Conservation (phyloP, 2,113 vertebrate genomes). For the Clarias gariepinus region DNA sequence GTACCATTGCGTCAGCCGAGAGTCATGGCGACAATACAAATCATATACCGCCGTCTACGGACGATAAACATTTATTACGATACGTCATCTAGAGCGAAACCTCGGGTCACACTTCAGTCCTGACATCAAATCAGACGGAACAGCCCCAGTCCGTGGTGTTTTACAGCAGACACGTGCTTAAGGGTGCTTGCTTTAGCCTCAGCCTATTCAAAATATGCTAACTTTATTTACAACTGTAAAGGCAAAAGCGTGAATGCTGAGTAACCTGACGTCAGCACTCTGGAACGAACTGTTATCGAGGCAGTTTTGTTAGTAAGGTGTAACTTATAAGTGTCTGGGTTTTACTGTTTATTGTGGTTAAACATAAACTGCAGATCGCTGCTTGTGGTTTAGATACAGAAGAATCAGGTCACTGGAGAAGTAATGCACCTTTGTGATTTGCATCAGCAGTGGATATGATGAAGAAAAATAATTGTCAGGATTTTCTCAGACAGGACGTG, state of each 20-base stretch:
- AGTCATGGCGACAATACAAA: not conserved
- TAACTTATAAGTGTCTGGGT: not conserved
- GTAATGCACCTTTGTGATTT: not conserved
- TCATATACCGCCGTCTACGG: not conserved
- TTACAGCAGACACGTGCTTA: not conserved
- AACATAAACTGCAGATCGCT: not conserved
- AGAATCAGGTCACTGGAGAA: not conserved
- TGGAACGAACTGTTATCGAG: not conserved
- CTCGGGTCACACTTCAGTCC: not conserved
- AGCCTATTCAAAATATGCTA: not conserved
- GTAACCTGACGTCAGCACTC: no score
- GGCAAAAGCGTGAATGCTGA: no score
- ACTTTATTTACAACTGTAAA: not conserved
- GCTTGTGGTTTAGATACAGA: not conserved
- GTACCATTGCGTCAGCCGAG: not conserved
- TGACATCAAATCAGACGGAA: not conserved
- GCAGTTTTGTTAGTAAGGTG: not conserved
- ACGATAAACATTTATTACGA: not conserved
- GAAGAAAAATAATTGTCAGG: not conserved
- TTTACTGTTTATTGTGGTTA: not conserved
- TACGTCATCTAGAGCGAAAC: not conserved
- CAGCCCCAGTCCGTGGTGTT: not conserved
- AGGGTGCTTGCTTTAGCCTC: not conserved
- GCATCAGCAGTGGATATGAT: not conserved
- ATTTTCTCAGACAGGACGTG: not conserved